A percentile compares a stretch with the other conserved stretches of the same genome.
phyloP scores from a whole-genome alignment of 2,888 invertebrate species.

The Drosophila gaucha region DNA sequence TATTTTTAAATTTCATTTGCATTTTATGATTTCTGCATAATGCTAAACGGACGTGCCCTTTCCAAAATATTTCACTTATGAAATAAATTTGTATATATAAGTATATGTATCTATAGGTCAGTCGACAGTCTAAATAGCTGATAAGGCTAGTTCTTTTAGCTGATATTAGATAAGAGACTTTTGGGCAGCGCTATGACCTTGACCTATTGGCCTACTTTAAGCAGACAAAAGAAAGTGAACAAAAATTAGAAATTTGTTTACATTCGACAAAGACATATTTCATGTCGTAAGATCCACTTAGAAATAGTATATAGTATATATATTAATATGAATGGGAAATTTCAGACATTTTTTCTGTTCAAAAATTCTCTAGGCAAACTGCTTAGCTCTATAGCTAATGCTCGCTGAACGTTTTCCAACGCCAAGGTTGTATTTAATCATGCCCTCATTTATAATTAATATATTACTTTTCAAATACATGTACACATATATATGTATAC shows the following conservation, averaged over 20 bases:
- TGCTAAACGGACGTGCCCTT: conserved; percentile 39
- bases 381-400: conserved; percentile 1
- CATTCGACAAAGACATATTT: too few species aligned
- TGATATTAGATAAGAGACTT: background rate
- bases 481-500: background rate
- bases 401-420: conserved; percentile 4
- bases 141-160: too few species aligned
- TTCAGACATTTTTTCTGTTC: background rate
- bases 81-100: background rate
- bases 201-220: conserved; percentile 34
- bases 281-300: background rate
- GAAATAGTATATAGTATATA: background rate
- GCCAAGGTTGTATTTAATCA: conserved; percentile 72
- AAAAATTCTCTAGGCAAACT: conserved; percentile 33
- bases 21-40: conserved; percentile 23
- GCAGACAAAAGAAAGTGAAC: background rate
- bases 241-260: background rate
- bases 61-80: conserved; percentile 22
- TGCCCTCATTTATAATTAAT: conserved; percentile 57
- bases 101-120: background rate
- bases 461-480: conserved; percentile 31
- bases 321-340: conserved; percentile 9
- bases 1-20: conserved; percentile 58
- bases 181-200: conserved; percentile 56
- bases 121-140: background rate